A percentile compares a stretch with the other conserved stretches of the same genome.
phyloP scores from a whole-genome alignment of 2,113 vertebrate genomes.

The Oophaga pumilio region DNA sequence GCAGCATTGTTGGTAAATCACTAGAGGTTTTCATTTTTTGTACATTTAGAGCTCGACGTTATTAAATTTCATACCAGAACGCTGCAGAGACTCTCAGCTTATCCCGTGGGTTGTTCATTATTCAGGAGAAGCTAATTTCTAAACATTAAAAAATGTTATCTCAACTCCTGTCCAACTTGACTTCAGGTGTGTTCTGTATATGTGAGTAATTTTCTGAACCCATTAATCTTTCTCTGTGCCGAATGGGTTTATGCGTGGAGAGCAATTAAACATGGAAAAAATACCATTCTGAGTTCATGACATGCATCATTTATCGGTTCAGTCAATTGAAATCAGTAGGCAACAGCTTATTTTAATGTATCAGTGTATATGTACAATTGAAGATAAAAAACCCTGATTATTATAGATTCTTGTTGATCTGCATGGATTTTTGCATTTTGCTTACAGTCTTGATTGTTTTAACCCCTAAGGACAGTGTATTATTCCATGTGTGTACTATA shows the following conservation, averaged over 20 bases:
- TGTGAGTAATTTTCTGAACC: not conserved
- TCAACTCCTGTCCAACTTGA: not conserved
- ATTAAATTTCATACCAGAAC: constrained; percentile 50
- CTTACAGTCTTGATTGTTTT: constrained; percentile 31
- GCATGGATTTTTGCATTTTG: constrained; percentile 9
- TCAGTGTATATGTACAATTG: not conserved
- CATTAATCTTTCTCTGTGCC: not conserved
- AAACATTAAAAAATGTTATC: constrained; percentile 13
- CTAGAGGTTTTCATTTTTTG: constrained; percentile 31
- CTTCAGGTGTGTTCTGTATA: constrained; percentile 22
- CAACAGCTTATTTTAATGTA: constrained; percentile 16
- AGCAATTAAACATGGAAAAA: not conserved
- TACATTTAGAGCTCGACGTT: constrained; percentile 40
- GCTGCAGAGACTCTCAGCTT: constrained; percentile 12
- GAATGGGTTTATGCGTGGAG: not conserved
- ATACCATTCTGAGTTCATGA: not conserved
- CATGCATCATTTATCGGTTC: not conserved
- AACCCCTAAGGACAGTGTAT: constrained; percentile 28
- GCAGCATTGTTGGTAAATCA: constrained; percentile 34
- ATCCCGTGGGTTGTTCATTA: constrained; percentile 43
- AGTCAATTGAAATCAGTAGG: constrained; percentile 1
- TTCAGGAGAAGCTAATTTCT: constrained; percentile 20
- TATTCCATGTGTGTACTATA: constrained; percentile 28
- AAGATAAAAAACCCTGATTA: not conserved
- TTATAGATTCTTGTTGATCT: not conserved